A percentile compares a stretch with the other conserved stretches of the same genome.
These are phyloP conservation scores for Synanthedon formicaeformis DNA, from an alignment of 2,888 invertebrate genomes.

Conservation along the genomic window DNA sequence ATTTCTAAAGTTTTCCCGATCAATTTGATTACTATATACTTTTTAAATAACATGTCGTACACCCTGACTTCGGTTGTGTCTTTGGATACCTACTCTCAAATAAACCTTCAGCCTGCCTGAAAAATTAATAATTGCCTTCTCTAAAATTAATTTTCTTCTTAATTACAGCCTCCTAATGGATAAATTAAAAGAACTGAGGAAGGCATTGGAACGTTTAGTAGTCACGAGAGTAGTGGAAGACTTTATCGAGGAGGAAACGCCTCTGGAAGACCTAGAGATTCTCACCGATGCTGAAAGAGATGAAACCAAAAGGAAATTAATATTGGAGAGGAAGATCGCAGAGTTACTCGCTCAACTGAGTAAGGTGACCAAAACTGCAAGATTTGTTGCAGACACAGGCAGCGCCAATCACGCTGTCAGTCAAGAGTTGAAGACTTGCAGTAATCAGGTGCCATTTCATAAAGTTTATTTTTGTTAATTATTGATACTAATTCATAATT, in stretches of 20 bases:
- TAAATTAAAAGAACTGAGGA: conserved; percentile 89
- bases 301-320: conserved; percentile 85
- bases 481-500: no score
- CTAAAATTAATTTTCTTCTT: background rate
- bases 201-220: conserved; percentile 89
- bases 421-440: conserved; percentile 23
- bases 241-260: conserved; percentile 90
- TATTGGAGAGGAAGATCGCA: conserved; percentile 89
- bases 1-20: no score
- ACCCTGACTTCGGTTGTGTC: no score
- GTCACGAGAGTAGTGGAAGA: conserved; percentile 96
- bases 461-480: no score
- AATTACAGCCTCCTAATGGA: conserved; percentile 54
- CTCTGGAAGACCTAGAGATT: conserved; percentile 81
- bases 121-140: no score
- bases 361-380: conserved; percentile 87
- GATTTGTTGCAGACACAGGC: conserved; percentile 77
- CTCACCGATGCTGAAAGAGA: conserved; percentile 90
- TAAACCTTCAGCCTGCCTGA: no score
- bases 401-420: conserved; percentile 7
- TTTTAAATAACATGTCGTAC: no score
- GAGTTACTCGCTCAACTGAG: conserved; percentile 87
- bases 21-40: no score
- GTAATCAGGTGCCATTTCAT: conserved; percentile 26
- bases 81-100: no score